phyloP scores from a whole-genome alignment of 2,797 vertebrate species.

The Labeo calbasu region DNA sequence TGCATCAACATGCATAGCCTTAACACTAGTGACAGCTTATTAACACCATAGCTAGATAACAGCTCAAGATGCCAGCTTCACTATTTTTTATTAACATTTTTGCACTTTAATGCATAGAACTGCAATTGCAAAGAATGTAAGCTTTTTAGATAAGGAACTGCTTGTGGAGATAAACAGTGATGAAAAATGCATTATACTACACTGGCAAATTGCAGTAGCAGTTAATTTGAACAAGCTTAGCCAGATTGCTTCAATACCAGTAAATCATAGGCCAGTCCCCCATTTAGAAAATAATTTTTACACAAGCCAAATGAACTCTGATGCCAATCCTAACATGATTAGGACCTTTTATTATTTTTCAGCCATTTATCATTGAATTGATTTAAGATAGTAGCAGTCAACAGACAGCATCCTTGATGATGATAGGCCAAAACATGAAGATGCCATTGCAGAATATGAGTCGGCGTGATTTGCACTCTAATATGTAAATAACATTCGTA shows the following conservation, averaged over 20 bases:
- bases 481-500: slow-evolving; percentile 6
- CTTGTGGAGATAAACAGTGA: not conserved
- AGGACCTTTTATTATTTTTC: not conserved
- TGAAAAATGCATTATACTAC: not conserved
- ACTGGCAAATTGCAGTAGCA: not conserved
- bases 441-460: not conserved
- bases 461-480: not conserved
- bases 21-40: not conserved
- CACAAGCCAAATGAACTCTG: not conserved
- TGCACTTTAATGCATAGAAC: not conserved
- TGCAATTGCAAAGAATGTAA: not conserved
- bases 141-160: not conserved
- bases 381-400: not conserved
- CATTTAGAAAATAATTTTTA: not conserved
- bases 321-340: not conserved
- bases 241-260: not conserved
- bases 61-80: not conserved
- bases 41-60: not conserved
- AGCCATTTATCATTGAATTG: not conserved
- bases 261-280: not conserved
- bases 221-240: not conserved
- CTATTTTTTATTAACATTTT: not conserved
- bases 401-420: not conserved
- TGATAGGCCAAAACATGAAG: not conserved
- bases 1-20: not conserved